Base-by-base conservation (phyloP, 35 echinoderm and acorn worm species). In the Eucidaris tribuloides region DNA sequence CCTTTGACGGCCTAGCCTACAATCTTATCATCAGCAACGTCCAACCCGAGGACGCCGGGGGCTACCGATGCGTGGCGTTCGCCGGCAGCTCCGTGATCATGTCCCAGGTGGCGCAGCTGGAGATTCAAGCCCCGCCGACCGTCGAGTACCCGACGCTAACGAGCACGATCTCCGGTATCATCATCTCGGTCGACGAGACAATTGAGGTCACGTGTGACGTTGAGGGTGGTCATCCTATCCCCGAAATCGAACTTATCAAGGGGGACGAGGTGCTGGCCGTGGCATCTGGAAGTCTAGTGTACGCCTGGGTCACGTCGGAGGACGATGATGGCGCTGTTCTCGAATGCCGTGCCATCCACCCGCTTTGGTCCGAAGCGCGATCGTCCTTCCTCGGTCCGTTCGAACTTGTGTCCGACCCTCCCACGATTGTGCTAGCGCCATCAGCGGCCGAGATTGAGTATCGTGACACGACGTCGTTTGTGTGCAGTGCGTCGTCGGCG, bases 291-390 rank as follows among this genome's bases (percentile, higher is more conserved):
- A 46, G 48, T 59, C 15, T 58, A 31, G 48, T 58, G 15, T 88
- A 88, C 35, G 48, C 22, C 2, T 88, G 85, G 85, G 60, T 52
- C n/a, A 77, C 78, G 11, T 7, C 3, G 1, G 77, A 81, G 27
- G 33, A 29, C 25, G 77, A 81, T 42, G 77, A 88, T 0, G 76
- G 76, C 1, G 77, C 77, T 7, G 31, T 80, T 28, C 66, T 81
- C 43, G n/a, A 62, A 23, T 88, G 85, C 52, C 58, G 78, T 25
- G 85, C 71, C 20, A 65, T n/a, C 19, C 85, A 88, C 25, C 54
- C 58, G 20, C 78, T 88, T 42, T 88, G 85, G 85, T 63, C 85
- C 5, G 85, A 88, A 6, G 42, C 85, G 30, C 66, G 85, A 7
- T 80, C 85, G 30, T 88, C 76, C 11, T 33, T 58, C 18, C 2